Evolutionary conservation across 2,888 invertebrate genomes (phyloP).

Genomic region (Parnassius smintheus): DNA sequence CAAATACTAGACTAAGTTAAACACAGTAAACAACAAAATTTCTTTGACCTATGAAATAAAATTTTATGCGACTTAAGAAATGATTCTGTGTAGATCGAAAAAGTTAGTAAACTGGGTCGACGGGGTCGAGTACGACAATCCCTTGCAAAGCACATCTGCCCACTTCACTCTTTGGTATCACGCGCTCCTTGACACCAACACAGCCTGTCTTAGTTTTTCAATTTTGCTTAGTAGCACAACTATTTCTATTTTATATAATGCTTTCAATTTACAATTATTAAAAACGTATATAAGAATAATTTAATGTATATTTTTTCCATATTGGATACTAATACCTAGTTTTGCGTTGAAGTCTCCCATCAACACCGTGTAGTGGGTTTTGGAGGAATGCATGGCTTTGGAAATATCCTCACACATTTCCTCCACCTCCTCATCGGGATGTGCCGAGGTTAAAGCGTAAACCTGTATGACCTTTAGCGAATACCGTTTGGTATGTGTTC

Average conservation of each 20-base stretch:
- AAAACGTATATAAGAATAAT: too few species aligned
- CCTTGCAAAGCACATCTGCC: conserved; percentile 51
- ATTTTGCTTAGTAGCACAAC: conserved; percentile 12
- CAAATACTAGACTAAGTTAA: neutral
- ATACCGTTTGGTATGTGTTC: too few species aligned
- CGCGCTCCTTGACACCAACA: conserved; percentile 42
- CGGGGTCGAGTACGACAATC: conserved; percentile 50
- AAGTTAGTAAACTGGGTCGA: conserved; percentile 51
- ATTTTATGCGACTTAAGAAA: conserved; percentile 31
- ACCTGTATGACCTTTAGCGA: too few species aligned
- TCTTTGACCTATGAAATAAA: conserved; percentile 12
- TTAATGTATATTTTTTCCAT: too few species aligned
- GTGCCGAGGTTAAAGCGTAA: too few species aligned
- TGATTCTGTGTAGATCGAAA: conserved; percentile 44
- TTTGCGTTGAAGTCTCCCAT: too few species aligned
- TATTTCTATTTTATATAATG: neutral
- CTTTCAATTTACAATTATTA: too few species aligned
- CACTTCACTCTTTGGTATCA: conserved; percentile 41
- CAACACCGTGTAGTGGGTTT: too few species aligned
- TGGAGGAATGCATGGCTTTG: too few species aligned
- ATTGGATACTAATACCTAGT: too few species aligned
- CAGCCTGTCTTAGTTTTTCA: conserved; percentile 26
- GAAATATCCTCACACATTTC: too few species aligned
- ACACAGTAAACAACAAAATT: neutral
- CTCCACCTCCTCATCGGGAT: too few species aligned